Evolutionary conservation across 53 echinoderm and acorn worm genomes (phyloP), one percentile per base, ranked within the genome.

Genomic region (Crossaster papposus): DNA sequence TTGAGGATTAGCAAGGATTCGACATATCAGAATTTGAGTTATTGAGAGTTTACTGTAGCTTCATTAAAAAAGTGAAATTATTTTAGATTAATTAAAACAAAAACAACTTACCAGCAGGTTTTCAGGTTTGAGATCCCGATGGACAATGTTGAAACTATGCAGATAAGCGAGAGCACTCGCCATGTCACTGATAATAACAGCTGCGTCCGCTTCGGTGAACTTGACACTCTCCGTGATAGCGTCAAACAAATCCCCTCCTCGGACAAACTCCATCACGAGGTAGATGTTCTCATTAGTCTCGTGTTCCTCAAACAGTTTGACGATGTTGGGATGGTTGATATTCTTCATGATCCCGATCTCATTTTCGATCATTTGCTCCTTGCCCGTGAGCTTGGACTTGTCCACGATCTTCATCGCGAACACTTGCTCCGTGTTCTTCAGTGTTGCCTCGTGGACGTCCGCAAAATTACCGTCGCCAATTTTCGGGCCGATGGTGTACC

Each of bases 401-500:
- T 94, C 94, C n/a, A 98, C 94, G 71, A 94, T 94, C 89, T 98
- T 98, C 92, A 98, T 81, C 14, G 98, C 98, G 89, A 89, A 98
- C 26, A 85, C 85, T 64, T 98, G 93, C 20, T 90, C 92, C 0
- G 96, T 93, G 32, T 92, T 83, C 65, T 83, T 89, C n/a, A 90
- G 79, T 29, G 89, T 91, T n/a, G 96, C 94, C 51, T 92, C 93
- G 70, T 96, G 94, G 70, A 98, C 98, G 33, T 95, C 96, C 0
- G 98, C 98, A 74, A 98, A 98, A 78, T 98, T 98, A 2, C 98
- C 98, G 85, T 98, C 98, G 17, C 98, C 98, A 35, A 98, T 95
- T 79, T 95, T 98, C 24, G 88, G 84, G 31, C 96, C 98, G 30
- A 98, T 92, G 28, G 81, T 81, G 58, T 94, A 98, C 82, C 92